Evolutionary conservation across 2,888 invertebrate genomes (phyloP).

Genomic region (Pachydiplax longipennis): DNA sequence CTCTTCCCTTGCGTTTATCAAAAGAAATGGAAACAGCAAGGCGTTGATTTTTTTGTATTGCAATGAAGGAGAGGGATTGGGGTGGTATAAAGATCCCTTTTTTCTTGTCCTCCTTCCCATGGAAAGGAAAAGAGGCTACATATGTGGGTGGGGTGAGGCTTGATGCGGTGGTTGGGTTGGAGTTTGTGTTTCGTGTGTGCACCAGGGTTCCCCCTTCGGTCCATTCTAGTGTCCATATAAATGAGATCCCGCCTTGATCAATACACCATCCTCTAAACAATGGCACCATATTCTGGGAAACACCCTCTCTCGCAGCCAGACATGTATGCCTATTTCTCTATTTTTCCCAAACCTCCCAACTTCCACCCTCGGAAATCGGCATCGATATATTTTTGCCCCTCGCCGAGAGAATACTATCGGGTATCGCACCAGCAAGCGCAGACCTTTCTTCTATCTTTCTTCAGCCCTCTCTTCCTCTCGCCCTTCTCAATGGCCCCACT

Average conservation of each 20-base stretch:
- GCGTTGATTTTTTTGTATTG: not conserved
- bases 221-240: conserved; percentile 11
- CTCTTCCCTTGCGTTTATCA: not conserved
- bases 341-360: not conserved
- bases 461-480: not conserved
- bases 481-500: not conserved
- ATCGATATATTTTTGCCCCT: not conserved
- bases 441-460: not conserved
- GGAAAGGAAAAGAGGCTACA: not conserved
- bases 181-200: not conserved
- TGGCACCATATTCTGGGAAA: not conserved
- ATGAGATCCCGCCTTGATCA: conserved; percentile 3
- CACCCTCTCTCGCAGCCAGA: not conserved
- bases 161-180: not conserved
- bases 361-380: not conserved
- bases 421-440: not conserved
- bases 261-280: not conserved
- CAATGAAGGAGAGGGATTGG: not conserved
- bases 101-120: not conserved
- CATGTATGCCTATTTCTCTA: not conserved
- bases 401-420: not conserved
- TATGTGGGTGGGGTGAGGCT: not conserved
- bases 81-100: not conserved
- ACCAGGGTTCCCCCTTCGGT: not conserved
- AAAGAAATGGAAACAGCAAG: not conserved